Percentiles rank a stretch among this genome's conserved stretches.
phyloP scores from a whole-genome alignment of 92 coral and sea anemone genomes.

The Zoanthus sansibaricus region DNA sequence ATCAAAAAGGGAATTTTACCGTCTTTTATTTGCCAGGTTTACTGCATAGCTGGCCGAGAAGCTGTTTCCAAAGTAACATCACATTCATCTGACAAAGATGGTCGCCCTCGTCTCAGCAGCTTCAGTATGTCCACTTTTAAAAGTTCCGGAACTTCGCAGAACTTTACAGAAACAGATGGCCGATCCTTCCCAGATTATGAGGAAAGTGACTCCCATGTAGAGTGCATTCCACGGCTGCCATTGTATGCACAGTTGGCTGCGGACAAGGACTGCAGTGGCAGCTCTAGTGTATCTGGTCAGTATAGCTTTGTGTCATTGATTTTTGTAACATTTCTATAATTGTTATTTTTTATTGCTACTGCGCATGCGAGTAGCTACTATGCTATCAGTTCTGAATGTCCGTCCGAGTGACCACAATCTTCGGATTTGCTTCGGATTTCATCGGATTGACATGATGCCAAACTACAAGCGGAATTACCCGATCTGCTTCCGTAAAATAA shows the following conservation, averaged over 20 bases:
- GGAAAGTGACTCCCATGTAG: slow-evolving; percentile 70
- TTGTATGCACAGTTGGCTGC: slow-evolving; percentile 93
- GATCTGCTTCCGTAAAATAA: too few species aligned
- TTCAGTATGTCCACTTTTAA: slow-evolving; percentile 75
- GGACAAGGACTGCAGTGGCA: slow-evolving; percentile 84
- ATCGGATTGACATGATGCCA: too few species aligned
- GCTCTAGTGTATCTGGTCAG: slow-evolving; percentile 43
- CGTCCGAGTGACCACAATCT: too few species aligned
- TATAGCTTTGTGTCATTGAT: neutral
- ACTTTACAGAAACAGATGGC: slow-evolving; percentile 71
- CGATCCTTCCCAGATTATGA: slow-evolving; percentile 52
- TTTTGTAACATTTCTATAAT: too few species aligned
- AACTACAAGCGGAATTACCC: too few species aligned
- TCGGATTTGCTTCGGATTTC: too few species aligned
- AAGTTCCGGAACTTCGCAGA: slow-evolving; percentile 72
- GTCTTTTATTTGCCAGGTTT: slow-evolving; percentile 68
- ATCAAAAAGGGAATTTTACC: too few species aligned
- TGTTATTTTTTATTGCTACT: too few species aligned
- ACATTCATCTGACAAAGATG: slow-evolving; percentile 59
- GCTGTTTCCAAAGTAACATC: slow-evolving; percentile 75
- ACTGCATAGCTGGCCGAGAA: slow-evolving; percentile 92
- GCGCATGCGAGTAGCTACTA: too few species aligned
- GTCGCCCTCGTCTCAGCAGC: slow-evolving; percentile 87
- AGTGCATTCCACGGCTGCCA: slow-evolving; percentile 92
- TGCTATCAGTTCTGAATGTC: too few species aligned